A percentile compares a stretch with the other conserved stretches of the same genome.
Conservation (phyloP, 2,797 vertebrate species). For the Smutsia gigantea region DNA sequence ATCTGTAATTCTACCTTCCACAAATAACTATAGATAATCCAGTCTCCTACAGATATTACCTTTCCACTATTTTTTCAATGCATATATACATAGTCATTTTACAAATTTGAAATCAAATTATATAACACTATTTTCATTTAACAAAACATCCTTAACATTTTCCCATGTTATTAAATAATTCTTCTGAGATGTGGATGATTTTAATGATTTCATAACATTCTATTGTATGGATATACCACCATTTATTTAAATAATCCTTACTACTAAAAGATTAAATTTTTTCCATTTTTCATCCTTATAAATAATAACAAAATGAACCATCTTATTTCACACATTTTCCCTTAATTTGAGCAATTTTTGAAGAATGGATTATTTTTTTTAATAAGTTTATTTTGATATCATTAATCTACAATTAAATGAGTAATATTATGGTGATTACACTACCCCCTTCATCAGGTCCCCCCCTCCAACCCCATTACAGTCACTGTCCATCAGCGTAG, state of each 20-base stretch:
- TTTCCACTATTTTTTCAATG: neutral
- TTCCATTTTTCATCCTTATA: neutral
- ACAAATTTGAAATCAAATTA: neutral
- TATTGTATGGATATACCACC: neutral
- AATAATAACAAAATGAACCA: constrained; percentile 20
- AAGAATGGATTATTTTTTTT: too few species aligned
- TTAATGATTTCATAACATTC: constrained; percentile 10
- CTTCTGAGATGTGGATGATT: constrained; percentile 9
- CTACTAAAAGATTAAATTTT: neutral
- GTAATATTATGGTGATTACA: too few species aligned
- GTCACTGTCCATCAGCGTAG: too few species aligned
- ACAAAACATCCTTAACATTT: neutral
- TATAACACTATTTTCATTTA: neutral
- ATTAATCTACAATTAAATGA: too few species aligned
- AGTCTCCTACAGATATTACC: neutral
- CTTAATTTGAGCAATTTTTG: constrained; percentile 9
- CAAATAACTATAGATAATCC: neutral
- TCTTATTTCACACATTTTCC: neutral
- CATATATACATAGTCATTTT: neutral
- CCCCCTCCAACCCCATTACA: too few species aligned
- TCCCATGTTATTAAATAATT: constrained; percentile 9
- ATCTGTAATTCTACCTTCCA: neutral
- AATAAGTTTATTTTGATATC: too few species aligned
- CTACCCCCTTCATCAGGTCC: too few species aligned
- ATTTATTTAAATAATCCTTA: constrained; percentile 35